Conservation (phyloP, 2,113 vertebrate species). For the Dasyurus viverrinus region DNA sequence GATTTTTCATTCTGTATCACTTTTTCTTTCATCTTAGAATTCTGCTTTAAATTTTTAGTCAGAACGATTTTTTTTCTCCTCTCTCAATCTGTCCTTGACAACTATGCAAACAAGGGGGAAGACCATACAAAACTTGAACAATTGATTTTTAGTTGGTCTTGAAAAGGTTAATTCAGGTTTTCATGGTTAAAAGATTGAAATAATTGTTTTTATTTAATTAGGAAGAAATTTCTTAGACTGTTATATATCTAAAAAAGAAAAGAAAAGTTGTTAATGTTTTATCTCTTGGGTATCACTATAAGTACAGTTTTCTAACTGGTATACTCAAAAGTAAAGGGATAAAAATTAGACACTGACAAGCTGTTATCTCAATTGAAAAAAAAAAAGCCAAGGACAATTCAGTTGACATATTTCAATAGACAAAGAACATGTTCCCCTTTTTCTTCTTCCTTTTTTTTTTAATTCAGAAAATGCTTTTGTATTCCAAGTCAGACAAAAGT, state of each 20-base stretch:
- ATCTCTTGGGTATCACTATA: constrained; percentile 22
- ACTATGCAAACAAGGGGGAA: constrained; percentile 55
- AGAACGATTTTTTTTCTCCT: constrained; percentile 42
- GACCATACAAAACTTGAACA: constrained; percentile 50
- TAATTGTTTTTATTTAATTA: neutral
- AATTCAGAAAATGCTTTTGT: neutral
- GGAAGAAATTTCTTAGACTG: neutral
- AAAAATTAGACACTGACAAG: constrained; percentile 31
- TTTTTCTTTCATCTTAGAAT: constrained; percentile 70
- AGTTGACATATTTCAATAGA: neutral
- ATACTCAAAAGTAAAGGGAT: neutral
- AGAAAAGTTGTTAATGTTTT: neutral
- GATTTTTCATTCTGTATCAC: constrained; percentile 57
- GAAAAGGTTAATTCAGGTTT: neutral
- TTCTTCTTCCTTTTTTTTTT: neutral
- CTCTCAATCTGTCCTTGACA: constrained; percentile 64
- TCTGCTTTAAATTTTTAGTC: constrained; percentile 44
- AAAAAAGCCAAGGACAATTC: constrained; percentile 11
- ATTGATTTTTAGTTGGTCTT: constrained; percentile 55
- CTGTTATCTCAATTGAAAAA: neutral
- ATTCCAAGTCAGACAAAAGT: neutral
- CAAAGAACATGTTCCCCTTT: neutral
- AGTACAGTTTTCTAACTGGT: constrained; percentile 16
- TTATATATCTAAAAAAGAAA: neutral
- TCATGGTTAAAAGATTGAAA: neutral